A percentile compares a stretch with the other conserved stretches of the same genome.
Conservation (phyloP, 2,888 invertebrate genomes). For the Barypeithes pellucidus region DNA sequence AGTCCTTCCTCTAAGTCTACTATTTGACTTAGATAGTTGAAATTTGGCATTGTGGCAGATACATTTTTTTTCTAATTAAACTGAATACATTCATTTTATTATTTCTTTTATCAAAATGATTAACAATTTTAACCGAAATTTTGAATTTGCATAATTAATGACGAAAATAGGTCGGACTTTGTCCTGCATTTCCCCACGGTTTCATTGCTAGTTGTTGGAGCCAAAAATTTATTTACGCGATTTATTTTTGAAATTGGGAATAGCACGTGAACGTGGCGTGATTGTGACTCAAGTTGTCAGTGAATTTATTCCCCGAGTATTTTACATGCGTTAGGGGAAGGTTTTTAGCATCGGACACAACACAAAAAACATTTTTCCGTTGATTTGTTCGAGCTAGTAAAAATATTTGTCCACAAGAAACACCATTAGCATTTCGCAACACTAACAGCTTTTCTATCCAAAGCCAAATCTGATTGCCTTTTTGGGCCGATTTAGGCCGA, state of each 20-base stretch:
- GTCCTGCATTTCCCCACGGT: not conserved
- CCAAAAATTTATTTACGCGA: not conserved
- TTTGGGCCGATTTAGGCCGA: slow-evolving; percentile 30
- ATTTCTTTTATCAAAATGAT: no score
- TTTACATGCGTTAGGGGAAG: not conserved
- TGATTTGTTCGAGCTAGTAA: no score
- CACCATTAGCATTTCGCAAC: slow-evolving; percentile 18
- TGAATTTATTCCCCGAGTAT: not conserved
- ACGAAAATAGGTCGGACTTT: not conserved
- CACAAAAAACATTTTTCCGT: no score
- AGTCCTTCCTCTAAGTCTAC: no score
- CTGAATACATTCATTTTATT: no score
- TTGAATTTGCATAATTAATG: no score
- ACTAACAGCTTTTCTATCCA: not conserved
- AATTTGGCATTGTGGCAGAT: no score
- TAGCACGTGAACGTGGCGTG: slow-evolving; percentile 1
- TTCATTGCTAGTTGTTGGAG: not conserved
- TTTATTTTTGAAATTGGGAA: slow-evolving; percentile 2
- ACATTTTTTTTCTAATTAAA: no score
- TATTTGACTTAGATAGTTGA: no score
- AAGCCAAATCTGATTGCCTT: not conserved
- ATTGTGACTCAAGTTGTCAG: not conserved
- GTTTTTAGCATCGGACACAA: no score
- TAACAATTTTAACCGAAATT: no score
- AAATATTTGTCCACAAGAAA: no score